Base-by-base conservation (phyloP, 1,140 invertebrate species). In the Matsumurasca onukii region DNA sequence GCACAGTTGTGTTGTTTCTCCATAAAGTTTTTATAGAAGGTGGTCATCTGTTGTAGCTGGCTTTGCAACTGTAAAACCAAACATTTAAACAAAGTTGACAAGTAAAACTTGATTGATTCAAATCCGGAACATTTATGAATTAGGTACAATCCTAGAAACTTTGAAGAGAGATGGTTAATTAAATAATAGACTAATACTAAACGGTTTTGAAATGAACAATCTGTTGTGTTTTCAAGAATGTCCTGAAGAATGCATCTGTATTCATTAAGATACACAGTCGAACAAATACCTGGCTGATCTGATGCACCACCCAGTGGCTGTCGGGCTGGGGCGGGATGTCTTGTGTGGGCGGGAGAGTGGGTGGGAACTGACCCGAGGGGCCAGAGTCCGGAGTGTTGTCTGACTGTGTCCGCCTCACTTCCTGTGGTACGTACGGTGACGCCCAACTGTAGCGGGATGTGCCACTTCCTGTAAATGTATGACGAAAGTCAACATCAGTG, bases 1-100 rank as follows among this genome's bases (percentile, higher is more conserved):
- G 52, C n/a, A 51, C 59, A 72, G 55, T 69, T 70, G 12, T 72
- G 71, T 52, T 69, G 68, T 31, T 72, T 72, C 52, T 72, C 71
- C 17, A 72, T 29, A 30, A 72, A 61, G 25, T 59, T 65, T 52
- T 72, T 68, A 51, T 72, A 72, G 39, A 72, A 22, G 0, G 55
- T 48, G 13, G 48, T 63, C 48, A 71, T 64, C 29, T 69, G 68
- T 24, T 72, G 68, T 61, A 72, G 66, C 69, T 72, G 71, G 2
- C 66, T 64, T 67, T 72, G 71, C 15, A 72, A 64, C 71, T 72
- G 48, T 20, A 67, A 67, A 15, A 22, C 5, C 34, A 39, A 9
- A 39, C 17, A 39, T 39, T 39, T 9, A 17, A 9, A n/a, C n/a
- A n/a, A n/a, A n/a, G n/a, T n/a, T n/a, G n/a, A n/a, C n/a, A n/a